Conservation (phyloP, 2,797 vertebrate genomes). For the Karalla daura region DNA sequence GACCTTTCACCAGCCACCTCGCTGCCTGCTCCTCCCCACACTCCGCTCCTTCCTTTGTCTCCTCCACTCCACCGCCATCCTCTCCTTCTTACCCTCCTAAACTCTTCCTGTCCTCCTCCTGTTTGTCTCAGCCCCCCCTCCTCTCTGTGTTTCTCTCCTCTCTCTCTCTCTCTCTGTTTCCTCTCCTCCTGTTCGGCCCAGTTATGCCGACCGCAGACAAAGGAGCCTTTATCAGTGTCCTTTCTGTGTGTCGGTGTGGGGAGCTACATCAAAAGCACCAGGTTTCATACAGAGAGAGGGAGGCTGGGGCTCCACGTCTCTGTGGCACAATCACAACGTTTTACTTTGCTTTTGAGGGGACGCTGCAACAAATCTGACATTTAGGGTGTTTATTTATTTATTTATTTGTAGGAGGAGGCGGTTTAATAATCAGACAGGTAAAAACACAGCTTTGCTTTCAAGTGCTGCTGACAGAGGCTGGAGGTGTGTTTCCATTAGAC, state of each 20-base stretch:
- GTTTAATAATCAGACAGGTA: conserved; percentile 12
- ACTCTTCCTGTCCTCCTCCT: not conserved
- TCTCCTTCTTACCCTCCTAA: not conserved
- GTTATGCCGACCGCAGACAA: conserved; percentile 51
- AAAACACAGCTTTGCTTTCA: conserved; percentile 2
- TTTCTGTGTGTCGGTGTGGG: conserved; percentile 32
- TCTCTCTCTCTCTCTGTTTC: conserved; percentile 21
- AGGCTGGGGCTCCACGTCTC: conserved; percentile 19
- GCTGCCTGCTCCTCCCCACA: conserved; percentile 20
- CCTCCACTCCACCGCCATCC: not conserved
- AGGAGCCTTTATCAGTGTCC: conserved; percentile 56
- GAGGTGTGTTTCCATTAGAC: too few species aligned
- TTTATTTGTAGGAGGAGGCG: conserved; percentile 6
- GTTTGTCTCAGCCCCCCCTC: conserved; percentile 6
- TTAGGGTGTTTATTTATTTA: not conserved
- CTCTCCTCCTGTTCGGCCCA: conserved; percentile 35
- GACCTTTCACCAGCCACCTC: conserved; percentile 71
- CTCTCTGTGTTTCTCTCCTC: not conserved
- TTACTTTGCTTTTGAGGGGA: conserved; percentile 14
- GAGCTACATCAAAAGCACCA: conserved; percentile 42
- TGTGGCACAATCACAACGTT: conserved; percentile 34
- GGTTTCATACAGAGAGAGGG: conserved; percentile 25
- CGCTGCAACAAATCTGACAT: conserved; percentile 18
- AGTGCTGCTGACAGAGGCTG: not conserved
- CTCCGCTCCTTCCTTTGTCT: conserved; percentile 2